Base-by-base conservation (phyloP, 2,888 invertebrate genomes). In the Pachymerium ferrugineum region DNA sequence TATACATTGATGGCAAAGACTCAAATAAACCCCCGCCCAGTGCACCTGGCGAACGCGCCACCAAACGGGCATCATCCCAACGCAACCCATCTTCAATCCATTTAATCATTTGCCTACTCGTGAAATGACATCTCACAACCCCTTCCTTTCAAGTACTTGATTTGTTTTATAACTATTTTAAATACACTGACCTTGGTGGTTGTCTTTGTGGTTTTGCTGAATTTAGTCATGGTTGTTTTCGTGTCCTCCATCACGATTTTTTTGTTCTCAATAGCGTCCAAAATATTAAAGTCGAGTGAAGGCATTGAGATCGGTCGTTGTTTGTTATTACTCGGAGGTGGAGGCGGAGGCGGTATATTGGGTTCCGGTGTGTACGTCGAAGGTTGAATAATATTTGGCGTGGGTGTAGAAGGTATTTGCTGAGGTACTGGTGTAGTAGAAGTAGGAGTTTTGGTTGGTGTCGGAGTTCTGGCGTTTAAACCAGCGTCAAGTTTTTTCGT, bases 231-330 rank as follows among this genome's bases (percentile, higher is more conserved):
- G 14, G 69, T 69, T 19, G 30, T 31, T 19, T 69, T 69, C 69
- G 30, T 16, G 29, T 69, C 33, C 19, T 69, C 31, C 33, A 71
- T 30, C 8, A n/a, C 16, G 22, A 71, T 71, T 33, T 71, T 71
- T 5, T 71, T 71, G 10, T 16, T 72, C 54, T 72, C 72, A 29
- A 72, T 72, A 16, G 54, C 54, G 6, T 72, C 72, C 29, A 72
- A 29, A 3, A 72, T 47, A 28, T 72, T 54, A 29, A 72, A 47
- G 29, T 72, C 72, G 14, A 72, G 22, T 10, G 72, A 47, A 5
- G 72, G 72, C 47, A 72, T 42, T 10, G 42, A 42, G 10, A 16
- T 29, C 12, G 72, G 72, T 28, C 72, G 72, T 22, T 8, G 42
- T 31, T 72, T 72, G 14, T 19, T n/a, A 22, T 35, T 25, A 16